Conservation (phyloP, 2,888 invertebrate genomes). For the Archips xylosteana region DNA sequence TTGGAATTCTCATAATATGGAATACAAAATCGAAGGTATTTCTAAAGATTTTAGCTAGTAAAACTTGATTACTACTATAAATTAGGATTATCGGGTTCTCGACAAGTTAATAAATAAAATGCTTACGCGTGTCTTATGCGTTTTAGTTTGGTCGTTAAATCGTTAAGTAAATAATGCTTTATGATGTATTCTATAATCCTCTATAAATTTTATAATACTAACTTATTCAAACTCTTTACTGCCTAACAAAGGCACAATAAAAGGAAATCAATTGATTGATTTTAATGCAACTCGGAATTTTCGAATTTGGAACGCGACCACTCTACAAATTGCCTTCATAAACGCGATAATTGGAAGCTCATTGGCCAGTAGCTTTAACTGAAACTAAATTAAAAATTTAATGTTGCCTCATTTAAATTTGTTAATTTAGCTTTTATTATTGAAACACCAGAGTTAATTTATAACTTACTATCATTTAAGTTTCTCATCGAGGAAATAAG, state of each 20-base stretch:
- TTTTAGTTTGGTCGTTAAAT: slow-evolving; percentile 20
- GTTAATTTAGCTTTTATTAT: slow-evolving; percentile 40
- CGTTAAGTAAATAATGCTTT: slow-evolving; percentile 35
- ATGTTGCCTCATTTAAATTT: slow-evolving; percentile 51
- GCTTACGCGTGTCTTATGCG: slow-evolving; percentile 16
- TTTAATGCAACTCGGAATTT: slow-evolving; percentile 72
- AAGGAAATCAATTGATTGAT: slow-evolving; percentile 78
- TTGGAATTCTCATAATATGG: neutral
- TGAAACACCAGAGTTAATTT: slow-evolving; percentile 37
- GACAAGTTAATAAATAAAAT: slow-evolving; percentile 31
- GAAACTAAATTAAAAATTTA: slow-evolving; percentile 67
- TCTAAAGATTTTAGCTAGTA: neutral
- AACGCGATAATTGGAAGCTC: slow-evolving; percentile 79
- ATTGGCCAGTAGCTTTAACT: slow-evolving; percentile 77
- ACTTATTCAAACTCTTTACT: slow-evolving; percentile 17
- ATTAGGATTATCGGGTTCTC: slow-evolving; percentile 9
- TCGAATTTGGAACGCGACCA: slow-evolving; percentile 75
- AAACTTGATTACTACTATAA: neutral
- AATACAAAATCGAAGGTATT: neutral
- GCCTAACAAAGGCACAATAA: slow-evolving; percentile 68
- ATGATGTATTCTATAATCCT: slow-evolving; percentile 20
- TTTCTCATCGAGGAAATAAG: slow-evolving; percentile 26
- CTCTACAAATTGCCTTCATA: slow-evolving; percentile 79
- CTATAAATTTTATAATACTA: slow-evolving; percentile 22
- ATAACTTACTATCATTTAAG: slow-evolving; percentile 23